phyloP scores from a whole-genome alignment of 92 coral and sea anemone species.

The Epizoanthus scotinus region DNA sequence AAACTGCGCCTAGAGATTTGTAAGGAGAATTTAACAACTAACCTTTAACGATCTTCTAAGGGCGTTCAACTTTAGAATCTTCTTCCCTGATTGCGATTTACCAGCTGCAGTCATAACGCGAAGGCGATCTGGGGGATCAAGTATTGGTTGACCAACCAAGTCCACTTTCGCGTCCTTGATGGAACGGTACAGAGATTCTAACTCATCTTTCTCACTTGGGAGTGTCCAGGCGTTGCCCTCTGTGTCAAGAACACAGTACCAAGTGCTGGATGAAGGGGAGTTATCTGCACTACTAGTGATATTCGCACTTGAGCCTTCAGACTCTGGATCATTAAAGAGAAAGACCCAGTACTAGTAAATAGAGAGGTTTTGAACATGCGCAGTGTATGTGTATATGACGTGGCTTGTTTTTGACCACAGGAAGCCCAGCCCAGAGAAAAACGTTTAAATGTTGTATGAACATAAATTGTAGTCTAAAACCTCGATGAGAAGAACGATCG shows the following conservation, averaged over 20 bases:
- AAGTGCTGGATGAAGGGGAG: constrained; percentile 41
- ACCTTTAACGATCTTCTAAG: constrained; percentile 86
- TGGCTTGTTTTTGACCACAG: too few relatives aligned
- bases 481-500: too few relatives aligned
- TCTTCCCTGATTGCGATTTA: constrained; percentile 37
- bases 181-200: constrained; percentile 65
- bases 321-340: constrained; percentile 25
- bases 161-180: constrained; percentile 79
- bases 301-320: background rate
- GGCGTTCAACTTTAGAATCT: constrained; percentile 58
- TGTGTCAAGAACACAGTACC: constrained; percentile 66
- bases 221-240: constrained; percentile 54
- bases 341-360: constrained; percentile 22
- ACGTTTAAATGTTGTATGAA: too few relatives aligned
- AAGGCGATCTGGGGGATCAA: constrained; percentile 67
- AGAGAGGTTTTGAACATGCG: background rate
- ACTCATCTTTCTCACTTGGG: constrained; percentile 67
- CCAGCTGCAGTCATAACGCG: constrained; percentile 70
- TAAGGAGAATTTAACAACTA: constrained; percentile 21
- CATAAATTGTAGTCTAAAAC: too few relatives aligned
- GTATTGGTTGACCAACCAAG: constrained; percentile 70
- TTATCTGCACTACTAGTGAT: constrained; percentile 1
- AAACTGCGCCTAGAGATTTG: too few relatives aligned
- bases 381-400: background rate
- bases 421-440: too few relatives aligned